phyloP scores from a whole-genome alignment of 37 sponge, comb jelly and placozoan species.

The Axinella damicornis region DNA sequence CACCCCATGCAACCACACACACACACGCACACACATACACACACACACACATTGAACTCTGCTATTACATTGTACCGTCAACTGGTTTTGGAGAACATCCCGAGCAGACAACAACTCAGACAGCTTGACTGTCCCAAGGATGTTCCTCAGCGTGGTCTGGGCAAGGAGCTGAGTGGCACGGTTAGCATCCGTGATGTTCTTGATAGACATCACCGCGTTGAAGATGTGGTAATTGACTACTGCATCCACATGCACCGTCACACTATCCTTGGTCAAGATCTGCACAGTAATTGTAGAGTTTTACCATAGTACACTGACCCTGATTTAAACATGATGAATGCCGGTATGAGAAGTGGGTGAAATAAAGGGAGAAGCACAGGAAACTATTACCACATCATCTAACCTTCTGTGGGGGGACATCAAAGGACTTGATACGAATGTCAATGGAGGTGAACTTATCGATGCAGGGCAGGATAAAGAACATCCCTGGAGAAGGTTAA shows the following conservation, averaged over 20 bases:
- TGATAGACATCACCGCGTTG: slow-evolving; percentile 82
- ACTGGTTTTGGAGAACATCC: slow-evolving; percentile 74
- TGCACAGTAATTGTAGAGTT: slow-evolving; percentile 29
- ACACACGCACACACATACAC: slow-evolving; percentile 15
- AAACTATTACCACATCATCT: not conserved
- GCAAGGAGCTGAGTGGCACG: slow-evolving; percentile 90
- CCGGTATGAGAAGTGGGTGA: too few species aligned
- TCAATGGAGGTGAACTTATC: slow-evolving; percentile 81
- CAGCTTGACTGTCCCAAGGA: slow-evolving; percentile 92
- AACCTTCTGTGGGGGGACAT: slow-evolving; percentile 95
- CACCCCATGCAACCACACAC: slow-evolving; percentile 36
- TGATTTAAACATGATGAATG: too few species aligned
- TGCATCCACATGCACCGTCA: slow-evolving; percentile 94
- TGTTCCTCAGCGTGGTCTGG: slow-evolving; percentile 95
- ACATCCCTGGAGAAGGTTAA: slow-evolving; percentile 58
- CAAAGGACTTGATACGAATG: slow-evolving; percentile 86
- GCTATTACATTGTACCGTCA: slow-evolving; percentile 54
- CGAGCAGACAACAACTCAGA: slow-evolving; percentile 82
- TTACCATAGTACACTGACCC: too few species aligned
- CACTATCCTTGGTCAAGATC: slow-evolving; percentile 96
- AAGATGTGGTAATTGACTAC: slow-evolving; percentile 89
- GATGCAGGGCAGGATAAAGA: slow-evolving; percentile 89
- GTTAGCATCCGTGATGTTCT: slow-evolving; percentile 70
- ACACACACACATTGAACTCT: not conserved
- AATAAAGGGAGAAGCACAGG: not conserved